A percentile compares a stretch with the other conserved stretches of the same genome.
Conservation (phyloP, 2,888 invertebrate species). For the Carterocephalus palaemon region DNA sequence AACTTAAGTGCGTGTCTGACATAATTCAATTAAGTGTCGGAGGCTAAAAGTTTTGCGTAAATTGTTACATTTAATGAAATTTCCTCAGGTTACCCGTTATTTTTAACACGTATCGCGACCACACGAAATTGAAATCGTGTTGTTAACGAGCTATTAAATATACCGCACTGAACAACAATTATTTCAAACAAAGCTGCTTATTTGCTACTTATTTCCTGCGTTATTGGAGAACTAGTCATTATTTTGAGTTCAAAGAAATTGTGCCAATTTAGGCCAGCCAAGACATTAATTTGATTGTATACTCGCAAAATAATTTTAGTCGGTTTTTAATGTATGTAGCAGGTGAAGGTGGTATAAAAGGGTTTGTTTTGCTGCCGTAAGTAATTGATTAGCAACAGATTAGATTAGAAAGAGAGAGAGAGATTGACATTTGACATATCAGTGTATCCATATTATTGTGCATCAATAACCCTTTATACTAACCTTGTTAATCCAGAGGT, state of each 20-base stretch:
- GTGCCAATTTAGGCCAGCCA: not conserved
- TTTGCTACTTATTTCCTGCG: slow-evolving; percentile 13
- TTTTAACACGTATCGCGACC: slow-evolving; percentile 49
- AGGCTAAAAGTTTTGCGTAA: slow-evolving; percentile 57
- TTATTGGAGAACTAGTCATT: not conserved
- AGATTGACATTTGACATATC: too few relatives aligned
- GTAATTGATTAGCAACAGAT: too few relatives aligned
- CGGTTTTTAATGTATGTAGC: not conserved
- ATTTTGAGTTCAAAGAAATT: not conserved
- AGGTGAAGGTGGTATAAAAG: too few relatives aligned
- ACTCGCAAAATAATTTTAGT: not conserved
- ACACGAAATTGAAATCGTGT: slow-evolving; percentile 66
- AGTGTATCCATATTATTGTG: too few relatives aligned
- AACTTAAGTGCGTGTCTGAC: slow-evolving; percentile 53
- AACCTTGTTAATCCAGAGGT: too few relatives aligned
- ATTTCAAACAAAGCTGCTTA: slow-evolving; percentile 9
- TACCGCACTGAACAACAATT: slow-evolving; percentile 33
- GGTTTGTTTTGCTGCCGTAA: too few relatives aligned
- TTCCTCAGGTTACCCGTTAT: slow-evolving; percentile 50
- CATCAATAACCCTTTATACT: too few relatives aligned
- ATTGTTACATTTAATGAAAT: slow-evolving; percentile 61
- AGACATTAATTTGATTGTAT: not conserved
- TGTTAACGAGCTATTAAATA: slow-evolving; percentile 56
- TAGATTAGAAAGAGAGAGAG: too few relatives aligned
- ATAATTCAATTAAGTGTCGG: slow-evolving; percentile 59